A percentile compares a stretch with the other conserved stretches of the same genome.
phyloP scores from a whole-genome alignment of 2,797 vertebrate genomes.

The Peromyscus aztecus region DNA sequence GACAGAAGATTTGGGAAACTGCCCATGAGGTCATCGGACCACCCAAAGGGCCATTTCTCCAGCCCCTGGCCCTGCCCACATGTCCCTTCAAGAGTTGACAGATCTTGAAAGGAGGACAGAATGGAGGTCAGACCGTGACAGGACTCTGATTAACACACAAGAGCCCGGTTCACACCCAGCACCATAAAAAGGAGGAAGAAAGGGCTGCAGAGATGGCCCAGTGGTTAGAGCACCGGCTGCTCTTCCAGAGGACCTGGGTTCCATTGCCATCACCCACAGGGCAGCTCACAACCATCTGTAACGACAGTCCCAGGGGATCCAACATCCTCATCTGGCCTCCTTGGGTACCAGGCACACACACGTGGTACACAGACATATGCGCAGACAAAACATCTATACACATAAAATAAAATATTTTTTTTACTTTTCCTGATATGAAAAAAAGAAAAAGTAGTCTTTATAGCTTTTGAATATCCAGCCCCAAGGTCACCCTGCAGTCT shows the following conservation, averaged over 20 bases:
- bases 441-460: neutral
- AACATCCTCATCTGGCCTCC: neutral
- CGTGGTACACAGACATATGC: neutral
- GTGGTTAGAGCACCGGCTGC: neutral
- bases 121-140: neutral
- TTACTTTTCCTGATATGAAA: neutral
- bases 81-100: neutral
- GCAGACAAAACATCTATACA: neutral
- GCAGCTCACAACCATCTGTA: too few relatives aligned
- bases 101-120: neutral
- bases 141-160: neutral
- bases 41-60: neutral
- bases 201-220: too few relatives aligned
- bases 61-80: neutral
- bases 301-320: neutral
- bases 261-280: neutral
- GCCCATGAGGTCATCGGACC: neutral
- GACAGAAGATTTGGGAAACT: neutral
- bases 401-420: neutral
- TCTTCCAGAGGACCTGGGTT: neutral
- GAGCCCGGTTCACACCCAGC: neutral
- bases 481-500: neutral
- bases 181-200: too few relatives aligned
- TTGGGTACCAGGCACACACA: neutral
- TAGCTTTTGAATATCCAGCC: neutral